These are phyloP conservation scores for Mesochorus sp. DNA, from an alignment of 2,888 invertebrate genomes.

Conservation along the genomic window DNA sequence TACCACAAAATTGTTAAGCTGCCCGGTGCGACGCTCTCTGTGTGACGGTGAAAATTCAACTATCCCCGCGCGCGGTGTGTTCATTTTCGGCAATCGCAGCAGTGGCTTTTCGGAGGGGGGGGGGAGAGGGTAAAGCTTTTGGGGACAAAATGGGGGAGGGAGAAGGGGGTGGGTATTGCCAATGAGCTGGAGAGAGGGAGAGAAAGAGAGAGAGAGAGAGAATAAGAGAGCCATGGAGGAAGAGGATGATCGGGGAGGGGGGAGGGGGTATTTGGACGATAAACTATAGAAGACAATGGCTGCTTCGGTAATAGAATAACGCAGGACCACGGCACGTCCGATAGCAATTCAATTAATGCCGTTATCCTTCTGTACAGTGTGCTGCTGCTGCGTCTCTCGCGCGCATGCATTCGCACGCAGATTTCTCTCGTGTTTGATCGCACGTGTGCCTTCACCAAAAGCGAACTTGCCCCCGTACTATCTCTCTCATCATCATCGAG, in stretches of 20 bases:
- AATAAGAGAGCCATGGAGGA: slow-evolving; percentile 2
- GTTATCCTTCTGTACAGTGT: slow-evolving; percentile 73
- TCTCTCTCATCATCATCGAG: neutral
- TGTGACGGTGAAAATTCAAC: slow-evolving; percentile 62
- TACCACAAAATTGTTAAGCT: slow-evolving; percentile 62
- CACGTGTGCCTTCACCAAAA: slow-evolving; percentile 28
- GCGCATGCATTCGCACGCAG: slow-evolving; percentile 66
- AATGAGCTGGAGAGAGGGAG: neutral
- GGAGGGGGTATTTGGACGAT: slow-evolving; percentile 71
- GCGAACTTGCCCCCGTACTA: neutral
- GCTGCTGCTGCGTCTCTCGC: slow-evolving; percentile 63
- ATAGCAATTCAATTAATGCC: slow-evolving; percentile 80
- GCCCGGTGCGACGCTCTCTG: slow-evolving; percentile 2
- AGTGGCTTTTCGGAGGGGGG: slow-evolving; percentile 31
- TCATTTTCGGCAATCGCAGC: slow-evolving; percentile 56
- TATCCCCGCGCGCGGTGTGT: slow-evolving; percentile 50
- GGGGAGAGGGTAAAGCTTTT: slow-evolving; percentile 27
- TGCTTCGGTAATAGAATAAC: slow-evolving; percentile 80
- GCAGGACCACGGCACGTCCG: slow-evolving; percentile 76
- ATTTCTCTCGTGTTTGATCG: slow-evolving; percentile 72
- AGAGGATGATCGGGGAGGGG: slow-evolving; percentile 29
- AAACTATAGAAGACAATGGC: slow-evolving; percentile 79
- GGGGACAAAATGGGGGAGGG: slow-evolving; percentile 14
- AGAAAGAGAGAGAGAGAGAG: neutral
- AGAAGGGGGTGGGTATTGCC: slow-evolving; percentile 55